These are phyloP conservation scores for Scolopax mira DNA, from an alignment of 2,113 vertebrate genomes.

Conservation along the genomic window DNA sequence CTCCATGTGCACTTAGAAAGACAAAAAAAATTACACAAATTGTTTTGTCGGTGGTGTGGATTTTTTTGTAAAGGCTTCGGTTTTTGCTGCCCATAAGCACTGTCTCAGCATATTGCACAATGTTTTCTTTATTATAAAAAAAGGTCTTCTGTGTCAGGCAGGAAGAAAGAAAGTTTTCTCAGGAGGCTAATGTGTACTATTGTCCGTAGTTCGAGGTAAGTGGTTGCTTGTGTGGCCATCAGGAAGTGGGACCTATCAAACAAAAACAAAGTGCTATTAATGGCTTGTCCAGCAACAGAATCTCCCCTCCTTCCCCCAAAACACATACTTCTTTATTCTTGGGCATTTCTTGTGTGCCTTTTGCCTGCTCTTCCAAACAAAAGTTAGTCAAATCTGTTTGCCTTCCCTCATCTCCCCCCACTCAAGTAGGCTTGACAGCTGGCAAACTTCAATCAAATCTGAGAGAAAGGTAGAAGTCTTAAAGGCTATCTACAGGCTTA, in stretches of 20 bases:
- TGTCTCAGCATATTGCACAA: conserved; percentile 77
- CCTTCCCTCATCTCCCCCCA: not conserved
- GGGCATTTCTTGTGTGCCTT: not conserved
- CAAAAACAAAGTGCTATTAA: not conserved
- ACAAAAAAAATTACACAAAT: conserved; percentile 35
- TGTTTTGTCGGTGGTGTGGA: not conserved
- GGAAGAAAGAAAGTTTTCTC: conserved; percentile 40
- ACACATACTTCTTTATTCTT: not conserved
- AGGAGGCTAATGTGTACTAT: conserved; percentile 72
- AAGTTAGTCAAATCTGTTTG: not conserved
- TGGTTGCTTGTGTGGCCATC: conserved; percentile 79
- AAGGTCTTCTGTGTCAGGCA: conserved; percentile 65
- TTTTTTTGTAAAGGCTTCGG: conserved; percentile 33
- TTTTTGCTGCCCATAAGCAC: conserved; percentile 53
- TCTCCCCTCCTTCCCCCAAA: not conserved
- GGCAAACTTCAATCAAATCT: not conserved
- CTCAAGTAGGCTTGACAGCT: not conserved
- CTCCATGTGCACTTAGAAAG: not conserved
- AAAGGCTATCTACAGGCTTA: not conserved
- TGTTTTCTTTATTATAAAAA: conserved; percentile 76
- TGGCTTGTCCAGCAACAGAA: not conserved
- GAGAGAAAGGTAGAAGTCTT: not conserved
- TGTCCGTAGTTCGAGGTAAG: conserved; percentile 77
- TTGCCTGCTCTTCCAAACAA: not conserved
- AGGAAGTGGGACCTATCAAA: conserved; percentile 64